phyloP scores from a whole-genome alignment of 37 sponge, comb jelly and placozoan species.

The Beroe ovata region DNA sequence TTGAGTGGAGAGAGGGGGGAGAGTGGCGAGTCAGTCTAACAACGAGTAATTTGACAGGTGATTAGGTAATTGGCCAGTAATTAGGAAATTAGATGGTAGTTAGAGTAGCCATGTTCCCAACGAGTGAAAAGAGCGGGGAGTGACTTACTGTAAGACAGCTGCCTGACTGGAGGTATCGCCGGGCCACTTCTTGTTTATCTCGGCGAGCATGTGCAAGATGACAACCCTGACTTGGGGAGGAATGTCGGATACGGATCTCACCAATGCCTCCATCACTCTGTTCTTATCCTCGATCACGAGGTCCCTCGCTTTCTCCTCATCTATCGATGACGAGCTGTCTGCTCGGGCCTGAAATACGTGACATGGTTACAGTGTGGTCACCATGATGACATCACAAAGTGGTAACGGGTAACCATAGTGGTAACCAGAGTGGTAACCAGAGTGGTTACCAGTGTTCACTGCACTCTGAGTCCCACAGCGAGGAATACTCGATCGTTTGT shows the following conservation, averaged over 20 bases:
- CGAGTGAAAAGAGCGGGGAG: not conserved
- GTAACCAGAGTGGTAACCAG: no score
- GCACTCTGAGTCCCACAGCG: no score
- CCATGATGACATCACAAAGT: no score
- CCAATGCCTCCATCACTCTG: not conserved
- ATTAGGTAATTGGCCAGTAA: no score
- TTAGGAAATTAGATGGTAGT: no score
- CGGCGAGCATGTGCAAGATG: not conserved
- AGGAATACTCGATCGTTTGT: no score
- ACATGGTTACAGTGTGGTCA: not conserved
- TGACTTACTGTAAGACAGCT: conserved; percentile 6
- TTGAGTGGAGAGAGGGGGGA: no score
- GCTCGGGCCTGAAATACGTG: conserved; percentile 10
- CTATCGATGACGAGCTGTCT: conserved; percentile 4
- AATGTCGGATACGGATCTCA: conserved; percentile 18
- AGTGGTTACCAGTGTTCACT: no score
- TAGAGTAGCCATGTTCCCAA: no score
- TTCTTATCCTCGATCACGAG: not conserved
- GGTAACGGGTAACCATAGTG: no score
- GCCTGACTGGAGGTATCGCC: not conserved
- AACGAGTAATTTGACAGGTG: no score
- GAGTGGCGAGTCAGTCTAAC: no score
- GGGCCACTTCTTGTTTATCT: conserved; percentile 5
- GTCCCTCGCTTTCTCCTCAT: not conserved
- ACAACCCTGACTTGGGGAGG: conserved; percentile 14